Evolutionary conservation across 2,113 vertebrate species (phyloP), one percentile per base, ranked within the genome.

Genomic region (Pedetes capensis): DNA sequence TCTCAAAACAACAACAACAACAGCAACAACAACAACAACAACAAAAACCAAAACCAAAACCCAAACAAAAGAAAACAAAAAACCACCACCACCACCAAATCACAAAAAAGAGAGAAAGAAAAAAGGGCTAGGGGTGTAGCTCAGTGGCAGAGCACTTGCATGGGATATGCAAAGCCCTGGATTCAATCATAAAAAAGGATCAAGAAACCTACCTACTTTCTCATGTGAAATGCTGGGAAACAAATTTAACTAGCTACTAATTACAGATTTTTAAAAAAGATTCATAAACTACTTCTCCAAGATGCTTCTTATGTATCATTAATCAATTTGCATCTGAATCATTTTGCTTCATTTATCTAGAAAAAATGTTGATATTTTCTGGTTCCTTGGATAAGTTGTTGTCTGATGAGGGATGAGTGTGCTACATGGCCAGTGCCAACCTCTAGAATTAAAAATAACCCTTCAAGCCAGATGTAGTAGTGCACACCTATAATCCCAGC

Each of bases 361-460:
- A 57, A 69, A 53, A 80, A 76, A 29, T 16, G n/a, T n/a, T n/a
- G n/a, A 37, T 84, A 81, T 59, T 87, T 61, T 84, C 66, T n/a
- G 59, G 78, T 87, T 96, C 63, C n/a, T n/a, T n/a, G n/a, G 71
- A 95, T n/a, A 84, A 81, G 9, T 9, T 55, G 80, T 39, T 61
- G 8, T 69, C 42, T 76, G 22, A 5, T 32, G 42, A 91, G 39
- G 47, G 34, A 63, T 12, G 10, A 78, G 23, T 61, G 81, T n/a
- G 76, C 27, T 44, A 59, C 8, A 4, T 57, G 51, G n/a, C 53
- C 82, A 51, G 39, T n/a, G 63, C 11, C 57, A 91, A 96, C 14
- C 49, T 69, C 64, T 89, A 71, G 22, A 91, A 76, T 86, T 94
- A 59, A 86, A 91, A 81, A 74, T n/a, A 81, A 95, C 34, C n/a